Percentiles rank a stretch among this genome's conserved stretches.
These are phyloP conservation scores for Pristionchus arcanus DNA, from an alignment of 2,888 invertebrate species.

Conservation along the genomic window DNA sequence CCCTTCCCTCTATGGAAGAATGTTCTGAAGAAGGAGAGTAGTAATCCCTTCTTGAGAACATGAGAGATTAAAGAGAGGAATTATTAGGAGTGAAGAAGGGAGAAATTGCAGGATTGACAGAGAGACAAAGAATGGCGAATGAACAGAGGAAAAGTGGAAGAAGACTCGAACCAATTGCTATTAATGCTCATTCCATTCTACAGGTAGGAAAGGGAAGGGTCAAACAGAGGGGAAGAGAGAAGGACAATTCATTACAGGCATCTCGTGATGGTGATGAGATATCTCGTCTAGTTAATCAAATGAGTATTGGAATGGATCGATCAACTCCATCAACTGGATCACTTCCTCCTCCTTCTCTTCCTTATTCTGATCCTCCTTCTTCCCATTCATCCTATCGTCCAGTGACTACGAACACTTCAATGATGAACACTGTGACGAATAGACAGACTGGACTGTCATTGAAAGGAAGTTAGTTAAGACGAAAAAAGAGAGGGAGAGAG, in stretches of 20 bases:
- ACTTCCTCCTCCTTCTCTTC: background rate
- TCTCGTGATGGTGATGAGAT: slow-evolving; percentile 41
- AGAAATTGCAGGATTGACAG: slow-evolving; percentile 31
- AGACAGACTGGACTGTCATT: background rate
- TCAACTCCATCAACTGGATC: too few species aligned
- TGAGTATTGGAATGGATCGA: slow-evolving; percentile 18
- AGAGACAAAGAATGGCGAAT: slow-evolving; percentile 38
- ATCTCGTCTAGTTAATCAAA: background rate
- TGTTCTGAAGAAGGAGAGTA: background rate
- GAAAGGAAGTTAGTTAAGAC: slow-evolving; percentile 1
- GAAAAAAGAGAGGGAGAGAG: background rate
- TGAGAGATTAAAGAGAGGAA: slow-evolving; percentile 5
- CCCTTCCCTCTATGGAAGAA: background rate
- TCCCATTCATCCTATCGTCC: background rate
- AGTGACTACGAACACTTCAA: background rate
- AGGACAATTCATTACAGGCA: background rate
- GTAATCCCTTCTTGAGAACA: slow-evolving; percentile 11
- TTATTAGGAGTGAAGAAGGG: background rate
- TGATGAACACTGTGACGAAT: background rate
- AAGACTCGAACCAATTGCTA: slow-evolving; percentile 10
- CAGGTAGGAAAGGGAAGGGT: background rate
- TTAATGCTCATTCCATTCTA: slow-evolving; percentile 5
- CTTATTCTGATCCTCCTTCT: background rate
- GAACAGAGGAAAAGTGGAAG: slow-evolving; percentile 24
- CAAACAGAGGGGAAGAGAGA: background rate